Percentiles rank a stretch among this genome's conserved stretches.
Conservation (phyloP, 1,140 invertebrate species). For the Plectus sambesii region DNA sequence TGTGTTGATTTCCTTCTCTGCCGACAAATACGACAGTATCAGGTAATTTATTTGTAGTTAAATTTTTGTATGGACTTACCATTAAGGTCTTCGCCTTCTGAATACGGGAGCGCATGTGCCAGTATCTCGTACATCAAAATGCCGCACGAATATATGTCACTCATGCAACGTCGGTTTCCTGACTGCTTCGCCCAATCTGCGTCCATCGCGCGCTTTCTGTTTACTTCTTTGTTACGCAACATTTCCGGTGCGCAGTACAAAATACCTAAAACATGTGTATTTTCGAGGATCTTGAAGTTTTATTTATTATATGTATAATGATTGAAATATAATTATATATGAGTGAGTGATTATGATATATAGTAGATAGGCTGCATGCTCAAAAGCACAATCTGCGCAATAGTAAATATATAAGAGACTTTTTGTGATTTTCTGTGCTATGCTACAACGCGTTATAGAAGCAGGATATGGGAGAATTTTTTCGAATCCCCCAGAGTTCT, state of each 20-base stretch:
- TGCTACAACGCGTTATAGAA: too few relatives aligned
- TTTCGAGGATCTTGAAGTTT: too few relatives aligned
- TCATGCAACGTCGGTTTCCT: slow-evolving; percentile 27
- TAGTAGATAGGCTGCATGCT: too few relatives aligned
- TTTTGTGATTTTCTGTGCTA: too few relatives aligned
- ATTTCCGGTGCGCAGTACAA: slow-evolving; percentile 37
- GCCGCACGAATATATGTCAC: slow-evolving; percentile 43
- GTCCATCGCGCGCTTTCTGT: slow-evolving; percentile 26
- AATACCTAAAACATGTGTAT: slow-evolving; percentile 17
- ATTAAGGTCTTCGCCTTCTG: slow-evolving; percentile 25
- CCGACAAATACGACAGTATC: slow-evolving; percentile 4
- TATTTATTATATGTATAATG: too few relatives aligned
- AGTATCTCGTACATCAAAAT: slow-evolving; percentile 46
- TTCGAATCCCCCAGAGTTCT: too few relatives aligned
- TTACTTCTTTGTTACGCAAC: slow-evolving; percentile 40
- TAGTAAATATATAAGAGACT: too few relatives aligned
- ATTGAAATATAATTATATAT: too few relatives aligned
- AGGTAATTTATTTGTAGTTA: background rate
- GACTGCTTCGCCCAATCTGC: slow-evolving; percentile 40
- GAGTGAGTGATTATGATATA: too few relatives aligned
- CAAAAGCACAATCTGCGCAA: too few relatives aligned
- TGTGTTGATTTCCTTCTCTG: background rate
- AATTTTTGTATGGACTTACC: slow-evolving; percentile 16
- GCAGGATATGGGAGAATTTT: too few relatives aligned
- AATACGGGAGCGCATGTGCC: slow-evolving; percentile 38